These are phyloP conservation scores for Quadroppia sp. DNA, from an alignment of 2,888 invertebrate species.

Conservation along the genomic window DNA sequence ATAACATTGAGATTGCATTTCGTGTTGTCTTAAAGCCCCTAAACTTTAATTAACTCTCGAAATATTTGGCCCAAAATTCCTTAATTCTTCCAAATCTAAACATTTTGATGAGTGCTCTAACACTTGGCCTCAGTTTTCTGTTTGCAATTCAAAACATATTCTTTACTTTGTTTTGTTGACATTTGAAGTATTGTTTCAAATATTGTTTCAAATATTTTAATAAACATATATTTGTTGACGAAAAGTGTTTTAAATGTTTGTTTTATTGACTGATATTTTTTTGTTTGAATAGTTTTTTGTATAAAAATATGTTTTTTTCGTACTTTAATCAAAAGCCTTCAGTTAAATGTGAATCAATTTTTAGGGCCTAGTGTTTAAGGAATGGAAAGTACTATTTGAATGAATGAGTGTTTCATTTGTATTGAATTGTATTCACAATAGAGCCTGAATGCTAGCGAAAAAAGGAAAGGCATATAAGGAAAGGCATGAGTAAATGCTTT, in stretches of 20 bases:
- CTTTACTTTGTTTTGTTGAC: background rate
- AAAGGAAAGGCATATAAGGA: background rate
- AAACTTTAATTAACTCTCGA: constrained; percentile 21
- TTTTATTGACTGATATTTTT: no score
- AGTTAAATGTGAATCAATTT: constrained; percentile 34
- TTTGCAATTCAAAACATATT: background rate
- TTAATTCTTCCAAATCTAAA: background rate
- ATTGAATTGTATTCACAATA: constrained; percentile 7
- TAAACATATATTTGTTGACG: background rate
- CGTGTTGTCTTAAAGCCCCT: background rate
- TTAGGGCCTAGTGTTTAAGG: background rate
- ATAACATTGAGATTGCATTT: background rate
- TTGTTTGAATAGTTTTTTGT: no score
- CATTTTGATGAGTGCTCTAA: constrained; percentile 9
- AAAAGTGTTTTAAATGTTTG: no score
- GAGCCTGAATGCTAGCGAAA: background rate
- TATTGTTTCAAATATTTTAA: constrained; percentile 7
- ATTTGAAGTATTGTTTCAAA: no score
- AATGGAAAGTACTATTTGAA: background rate
- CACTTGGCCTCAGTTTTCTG: background rate
- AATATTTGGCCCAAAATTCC: background rate
- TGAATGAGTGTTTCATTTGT: constrained; percentile 7
- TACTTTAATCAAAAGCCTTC: constrained; percentile 15
- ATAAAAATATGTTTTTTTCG: background rate
- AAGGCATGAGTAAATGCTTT: background rate